phyloP scores from a whole-genome alignment of 2,113 vertebrate species.

The human (Homo sapiens) region DNA sequence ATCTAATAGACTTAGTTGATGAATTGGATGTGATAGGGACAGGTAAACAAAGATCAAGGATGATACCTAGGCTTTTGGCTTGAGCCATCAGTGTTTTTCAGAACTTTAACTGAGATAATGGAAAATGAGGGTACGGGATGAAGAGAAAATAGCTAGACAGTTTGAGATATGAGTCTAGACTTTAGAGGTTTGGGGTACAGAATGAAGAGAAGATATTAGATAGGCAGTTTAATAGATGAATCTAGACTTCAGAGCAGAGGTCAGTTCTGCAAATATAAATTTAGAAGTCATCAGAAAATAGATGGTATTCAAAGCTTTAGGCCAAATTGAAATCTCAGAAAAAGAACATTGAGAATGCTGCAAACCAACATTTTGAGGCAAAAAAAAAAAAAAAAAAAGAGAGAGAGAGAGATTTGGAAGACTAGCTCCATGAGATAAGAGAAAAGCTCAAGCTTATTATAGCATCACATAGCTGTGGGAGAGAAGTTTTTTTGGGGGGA shows the following conservation, averaged over 20 bases:
- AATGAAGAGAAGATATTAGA: not conserved
- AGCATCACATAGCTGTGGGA: not conserved
- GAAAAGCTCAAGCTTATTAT: not conserved
- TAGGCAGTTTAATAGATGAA: not conserved
- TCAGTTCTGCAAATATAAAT: not conserved
- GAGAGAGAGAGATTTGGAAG: not conserved
- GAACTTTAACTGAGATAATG: not conserved
- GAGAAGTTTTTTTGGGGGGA: not conserved
- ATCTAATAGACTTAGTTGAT: not conserved
- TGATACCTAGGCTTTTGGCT: not conserved
- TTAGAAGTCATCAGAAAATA: not conserved
- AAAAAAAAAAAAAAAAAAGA: not conserved
- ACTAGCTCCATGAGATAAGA: not conserved
- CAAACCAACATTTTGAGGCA: not conserved
- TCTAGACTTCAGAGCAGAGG: conserved; percentile 24
- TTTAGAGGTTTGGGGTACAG: not conserved
- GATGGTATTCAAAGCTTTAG: not conserved
- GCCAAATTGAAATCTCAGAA: not conserved
- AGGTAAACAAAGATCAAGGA: not conserved
- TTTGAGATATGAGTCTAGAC: not conserved
- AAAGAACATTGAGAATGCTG: not conserved
- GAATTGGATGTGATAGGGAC: not conserved
- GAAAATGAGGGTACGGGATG: not conserved
- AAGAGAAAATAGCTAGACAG: not conserved
- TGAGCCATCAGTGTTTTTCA: not conserved